Percentiles rank a stretch among this genome's conserved stretches.
These are phyloP conservation scores for Habrosyne pyritoides DNA, from an alignment of 2,888 invertebrate species.

Conservation along the genomic window DNA sequence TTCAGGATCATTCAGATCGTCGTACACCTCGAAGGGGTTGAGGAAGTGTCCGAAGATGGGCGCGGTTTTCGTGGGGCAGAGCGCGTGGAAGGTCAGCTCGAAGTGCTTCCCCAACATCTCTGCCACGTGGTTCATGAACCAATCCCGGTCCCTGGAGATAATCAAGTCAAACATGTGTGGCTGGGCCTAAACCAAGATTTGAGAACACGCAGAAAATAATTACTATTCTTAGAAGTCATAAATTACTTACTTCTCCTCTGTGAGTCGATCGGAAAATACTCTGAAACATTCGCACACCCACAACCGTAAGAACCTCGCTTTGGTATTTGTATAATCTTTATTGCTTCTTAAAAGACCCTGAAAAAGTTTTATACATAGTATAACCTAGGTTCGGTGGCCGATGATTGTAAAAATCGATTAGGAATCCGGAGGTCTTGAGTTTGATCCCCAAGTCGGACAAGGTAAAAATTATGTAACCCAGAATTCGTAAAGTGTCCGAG, in stretches of 20 bases:
- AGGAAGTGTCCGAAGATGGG: slow-evolving; percentile 92
- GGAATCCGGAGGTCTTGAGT: no score
- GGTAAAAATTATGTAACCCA: no score
- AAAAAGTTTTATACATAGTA: no score
- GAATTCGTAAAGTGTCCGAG: no score
- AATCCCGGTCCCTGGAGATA: slow-evolving; percentile 86
- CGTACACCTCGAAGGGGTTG: slow-evolving; percentile 90
- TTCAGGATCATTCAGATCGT: slow-evolving; percentile 87
- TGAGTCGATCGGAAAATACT: slow-evolving; percentile 92
- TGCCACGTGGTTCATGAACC: slow-evolving; percentile 88
- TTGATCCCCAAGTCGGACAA: no score
- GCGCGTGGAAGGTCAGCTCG: slow-evolving; percentile 90
- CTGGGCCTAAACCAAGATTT: no score
- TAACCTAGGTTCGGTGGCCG: no score
- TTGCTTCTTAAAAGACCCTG: slow-evolving; percentile 92
- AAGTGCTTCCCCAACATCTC: slow-evolving; percentile 91
- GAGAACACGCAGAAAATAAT: slow-evolving; percentile 21
- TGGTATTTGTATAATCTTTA: slow-evolving; percentile 90
- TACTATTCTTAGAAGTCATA: no score
- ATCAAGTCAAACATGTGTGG: no score
- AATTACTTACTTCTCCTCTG: slow-evolving; percentile 86
- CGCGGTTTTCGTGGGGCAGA: slow-evolving; percentile 88
- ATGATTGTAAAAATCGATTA: no score
- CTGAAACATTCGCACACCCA: slow-evolving; percentile 95
- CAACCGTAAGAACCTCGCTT: slow-evolving; percentile 87